These are phyloP conservation scores for Bombus huntii DNA, from an alignment of 1,140 invertebrate genomes.

Conservation along the genomic window DNA sequence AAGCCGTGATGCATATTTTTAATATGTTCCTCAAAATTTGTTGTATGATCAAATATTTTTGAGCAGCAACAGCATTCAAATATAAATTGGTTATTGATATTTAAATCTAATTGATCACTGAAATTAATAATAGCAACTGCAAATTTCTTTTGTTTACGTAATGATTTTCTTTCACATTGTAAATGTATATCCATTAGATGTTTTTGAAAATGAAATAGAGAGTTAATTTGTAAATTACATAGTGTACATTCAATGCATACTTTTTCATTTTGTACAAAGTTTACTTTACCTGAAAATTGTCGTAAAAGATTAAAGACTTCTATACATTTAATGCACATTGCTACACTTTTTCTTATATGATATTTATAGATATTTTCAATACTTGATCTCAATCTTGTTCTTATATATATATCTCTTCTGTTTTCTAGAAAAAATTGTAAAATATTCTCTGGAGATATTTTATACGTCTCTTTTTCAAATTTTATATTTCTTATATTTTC, in stretches of 20 bases:
- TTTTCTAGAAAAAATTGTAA: conserved; percentile 5
- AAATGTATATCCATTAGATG: conserved; percentile 38
- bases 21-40: conserved; percentile 8
- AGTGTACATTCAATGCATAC: conserved; percentile 25
- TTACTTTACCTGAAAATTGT: conserved; percentile 16
- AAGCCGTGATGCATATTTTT: not conserved
- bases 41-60: not conserved
- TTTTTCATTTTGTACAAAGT: conserved; percentile 8
- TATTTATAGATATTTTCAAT: not conserved
- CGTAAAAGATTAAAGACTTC: conserved; percentile 1
- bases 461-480: not conserved
- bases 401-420: not conserved
- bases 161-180: not conserved
- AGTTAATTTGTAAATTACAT: conserved; percentile 12
- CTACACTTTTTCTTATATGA: not conserved
- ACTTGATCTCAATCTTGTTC: too few species aligned
- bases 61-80: conserved; percentile 33
- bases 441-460: not conserved
- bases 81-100: not conserved
- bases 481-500: not conserved
- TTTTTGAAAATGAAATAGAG: conserved; percentile 14
- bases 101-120: not conserved
- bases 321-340: conserved; percentile 25
- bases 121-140: not conserved
- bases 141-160: not conserved